Evolutionary conservation across 2,113 vertebrate genomes (phyloP), one percentile per base, ranked within the genome.

Genomic region (Plectropomus leopardus): DNA sequence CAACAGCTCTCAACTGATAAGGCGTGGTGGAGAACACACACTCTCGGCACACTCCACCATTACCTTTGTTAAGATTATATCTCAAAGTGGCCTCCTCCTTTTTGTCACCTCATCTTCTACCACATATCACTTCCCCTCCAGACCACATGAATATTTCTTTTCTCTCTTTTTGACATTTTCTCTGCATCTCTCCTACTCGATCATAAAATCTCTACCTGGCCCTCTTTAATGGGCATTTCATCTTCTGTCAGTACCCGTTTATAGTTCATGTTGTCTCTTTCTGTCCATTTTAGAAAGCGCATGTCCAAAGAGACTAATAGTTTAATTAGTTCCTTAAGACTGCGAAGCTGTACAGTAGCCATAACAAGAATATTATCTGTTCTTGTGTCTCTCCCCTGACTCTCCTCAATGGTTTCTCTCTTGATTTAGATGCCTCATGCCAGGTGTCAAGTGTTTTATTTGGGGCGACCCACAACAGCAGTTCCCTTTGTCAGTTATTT

Each of bases 1-100:
- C 84, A 80, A 64, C 79, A 71, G 75, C 79, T 77, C 79, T 83
- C 51, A n/a, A 28, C 24, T 36, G 71, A 82, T 75, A 77, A 79
- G 23, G 57, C 1, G 11, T 19, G 64, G 51, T 44, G 45, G 75
- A 60, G 61, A 81, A 72, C 34, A 60, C 78, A 65, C 48, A 21
- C 34, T 21, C 34, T 1, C 32, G 7, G 4, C 40, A n/a, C 80
- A 63, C 71, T 74, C 36, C 51, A 55, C 55, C 23, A 10, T 64
- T 63, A 70, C 34, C 60, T 30, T 54, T 21, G 68, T 14, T 59
- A 5, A 80, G 76, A 91, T 87, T 59, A 3, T 68, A 86, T 87
- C 80, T 83, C 68, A 51, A 47, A 57, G 65, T 10, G 1, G 34
- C 57, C 15, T 70, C 21, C 21, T 26, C 72, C 59, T 66, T 50